Percentiles rank a stretch among this genome's conserved stretches.
Evolutionary conservation across 2,113 vertebrate species (phyloP).

Genomic region (Turdus rufiventris): DNA sequence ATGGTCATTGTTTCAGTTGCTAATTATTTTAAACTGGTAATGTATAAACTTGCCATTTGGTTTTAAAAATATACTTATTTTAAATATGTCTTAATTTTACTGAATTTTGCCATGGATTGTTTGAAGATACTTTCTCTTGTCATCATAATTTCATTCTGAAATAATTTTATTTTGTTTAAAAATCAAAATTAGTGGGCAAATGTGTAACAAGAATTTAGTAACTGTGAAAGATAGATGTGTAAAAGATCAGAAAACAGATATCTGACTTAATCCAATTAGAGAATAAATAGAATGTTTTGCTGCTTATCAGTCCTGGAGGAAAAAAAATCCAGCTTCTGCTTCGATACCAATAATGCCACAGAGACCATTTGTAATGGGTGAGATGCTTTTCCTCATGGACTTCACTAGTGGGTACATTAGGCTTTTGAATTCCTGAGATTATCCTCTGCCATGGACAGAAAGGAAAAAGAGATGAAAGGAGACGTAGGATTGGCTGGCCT

Average conservation of each 20-base stretch:
- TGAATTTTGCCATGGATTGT: neutral
- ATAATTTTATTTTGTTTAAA: neutral
- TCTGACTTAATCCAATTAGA: neutral
- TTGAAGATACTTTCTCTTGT: neutral
- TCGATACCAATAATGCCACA: neutral
- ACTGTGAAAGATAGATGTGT: neutral
- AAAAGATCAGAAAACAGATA: neutral
- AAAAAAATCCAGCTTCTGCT: neutral
- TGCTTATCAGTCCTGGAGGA: neutral
- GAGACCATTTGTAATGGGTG: neutral
- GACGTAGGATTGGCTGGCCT: neutral
- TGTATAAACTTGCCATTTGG: slow-evolving; percentile 18
- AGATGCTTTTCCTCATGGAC: neutral
- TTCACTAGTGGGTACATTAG: neutral
- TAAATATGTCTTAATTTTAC: neutral
- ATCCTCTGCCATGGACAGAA: neutral
- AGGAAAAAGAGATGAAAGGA: neutral
- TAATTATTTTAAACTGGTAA: slow-evolving; percentile 65
- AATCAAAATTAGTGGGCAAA: neutral
- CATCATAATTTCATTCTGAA: neutral
- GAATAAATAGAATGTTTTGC: neutral
- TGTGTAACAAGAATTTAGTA: neutral
- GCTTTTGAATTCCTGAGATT: neutral
- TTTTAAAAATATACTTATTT: neutral
- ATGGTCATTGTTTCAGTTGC: slow-evolving; percentile 61